Evolutionary conservation across 1,140 invertebrate genomes (phyloP), one percentile per base, ranked within the genome.

Genomic region (Hyposmocoma kahamanoa): DNA sequence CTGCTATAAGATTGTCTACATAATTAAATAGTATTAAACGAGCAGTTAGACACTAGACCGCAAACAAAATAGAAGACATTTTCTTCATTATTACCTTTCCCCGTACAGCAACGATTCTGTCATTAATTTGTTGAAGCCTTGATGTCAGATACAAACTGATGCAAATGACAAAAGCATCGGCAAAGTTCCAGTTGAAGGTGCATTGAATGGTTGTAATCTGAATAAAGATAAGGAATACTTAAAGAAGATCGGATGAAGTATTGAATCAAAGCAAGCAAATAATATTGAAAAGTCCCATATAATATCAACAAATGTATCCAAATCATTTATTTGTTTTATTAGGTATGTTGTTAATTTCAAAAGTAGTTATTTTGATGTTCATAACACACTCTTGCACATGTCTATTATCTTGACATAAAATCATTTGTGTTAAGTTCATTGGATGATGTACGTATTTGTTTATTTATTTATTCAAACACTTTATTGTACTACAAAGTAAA

Each of bases 131-230:
- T 17, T 36, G 10, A 2, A 36, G 32, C 32, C 32, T 36, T 2
- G 32, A n/a, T 3, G 32, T 36, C 32, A 36, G 15, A 15, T 36
- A 36, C 32, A n/a, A 36, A 17, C 32, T 36, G 32, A 36, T 36
- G 32, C 32, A 36, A 36, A 36, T 36, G 32, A 36, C 71, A 57
- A 89, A 89, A 4, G 90, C 49, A 54, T 90, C 89, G 42, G 88
- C 84, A 24, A 88, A 90, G 53, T 88, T 90, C 89, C 89, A 90
- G 0, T 86, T 86, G 42, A 89, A 88, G 0, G 88, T 88, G 38
- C 84, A 82, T 0, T 89, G 65, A 5, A 89, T 53, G 47, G 89
- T 88, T 6, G 87, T 52, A 24, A 84, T 57, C 56, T 88, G 83
- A 21, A 88, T 62, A 18, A 21, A 13, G 6, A 13, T 2, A 30